phyloP scores from a whole-genome alignment of 2,888 invertebrate species.

The Terebella lapidaria region DNA sequence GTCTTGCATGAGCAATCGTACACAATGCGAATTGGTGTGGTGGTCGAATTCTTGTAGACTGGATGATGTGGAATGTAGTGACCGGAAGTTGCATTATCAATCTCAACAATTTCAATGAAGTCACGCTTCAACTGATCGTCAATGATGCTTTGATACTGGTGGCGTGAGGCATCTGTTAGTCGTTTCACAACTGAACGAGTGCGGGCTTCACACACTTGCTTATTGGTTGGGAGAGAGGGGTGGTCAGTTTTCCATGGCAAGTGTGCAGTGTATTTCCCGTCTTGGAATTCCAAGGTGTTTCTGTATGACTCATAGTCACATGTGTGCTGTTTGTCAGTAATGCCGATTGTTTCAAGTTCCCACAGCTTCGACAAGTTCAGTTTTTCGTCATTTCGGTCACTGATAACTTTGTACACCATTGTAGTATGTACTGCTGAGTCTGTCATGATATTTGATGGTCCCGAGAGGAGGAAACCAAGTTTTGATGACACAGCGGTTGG shows the following conservation, averaged over 20 bases:
- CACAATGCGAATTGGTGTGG: background rate
- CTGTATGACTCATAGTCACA: no score
- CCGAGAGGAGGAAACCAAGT: no score
- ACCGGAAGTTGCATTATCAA: background rate
- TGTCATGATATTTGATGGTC: no score
- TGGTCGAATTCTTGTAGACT: conserved; percentile 2
- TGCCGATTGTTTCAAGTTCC: no score
- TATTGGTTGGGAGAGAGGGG: conserved; percentile 2
- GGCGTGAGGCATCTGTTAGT: background rate
- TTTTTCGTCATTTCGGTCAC: no score
- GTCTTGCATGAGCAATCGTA: background rate
- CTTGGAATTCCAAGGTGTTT: no score
- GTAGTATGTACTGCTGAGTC: no score
- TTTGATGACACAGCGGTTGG: background rate
- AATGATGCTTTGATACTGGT: background rate
- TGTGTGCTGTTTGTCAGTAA: no score
- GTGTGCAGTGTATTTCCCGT: conserved; percentile 3
- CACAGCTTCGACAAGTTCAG: no score
- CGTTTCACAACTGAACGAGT: background rate
- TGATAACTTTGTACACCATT: no score
- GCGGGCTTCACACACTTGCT: background rate
- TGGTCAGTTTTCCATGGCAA: conserved; percentile 1
- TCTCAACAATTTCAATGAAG: background rate
- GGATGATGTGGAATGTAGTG: conserved; percentile 4
- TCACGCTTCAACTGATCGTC: background rate